Evolutionary conservation across 2,888 invertebrate genomes (phyloP).

Genomic region (Lasius fuliginosus): DNA sequence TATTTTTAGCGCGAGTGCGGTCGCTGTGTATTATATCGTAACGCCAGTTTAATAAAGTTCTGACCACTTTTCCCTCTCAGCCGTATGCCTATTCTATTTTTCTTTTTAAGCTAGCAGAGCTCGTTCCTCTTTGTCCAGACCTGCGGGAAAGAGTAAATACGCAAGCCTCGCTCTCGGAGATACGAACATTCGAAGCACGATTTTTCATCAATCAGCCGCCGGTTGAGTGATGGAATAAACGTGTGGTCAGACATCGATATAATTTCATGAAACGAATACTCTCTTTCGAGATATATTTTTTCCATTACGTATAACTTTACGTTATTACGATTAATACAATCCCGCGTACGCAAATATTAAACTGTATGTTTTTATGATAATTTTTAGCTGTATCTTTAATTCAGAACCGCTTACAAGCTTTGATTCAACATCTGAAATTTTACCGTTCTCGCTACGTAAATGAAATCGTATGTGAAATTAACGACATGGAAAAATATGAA

Average conservation of each 20-base stretch:
- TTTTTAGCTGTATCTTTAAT: not conserved
- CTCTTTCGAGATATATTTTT: constrained; percentile 10
- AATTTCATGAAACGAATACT: not conserved
- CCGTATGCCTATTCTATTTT: constrained; percentile 38
- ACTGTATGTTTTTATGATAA: not conserved
- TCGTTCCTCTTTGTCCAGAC: not conserved
- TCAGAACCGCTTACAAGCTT: not conserved
- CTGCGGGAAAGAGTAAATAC: not conserved
- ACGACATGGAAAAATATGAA: not conserved
- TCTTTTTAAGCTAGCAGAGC: constrained; percentile 7
- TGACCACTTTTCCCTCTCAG: constrained; percentile 44
- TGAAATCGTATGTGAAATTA: constrained; percentile 13
- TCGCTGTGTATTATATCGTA: not conserved
- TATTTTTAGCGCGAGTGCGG: constrained; percentile 47
- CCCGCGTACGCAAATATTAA: not conserved
- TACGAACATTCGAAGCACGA: constrained; percentile 41
- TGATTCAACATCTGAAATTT: not conserved
- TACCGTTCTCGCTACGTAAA: not conserved
- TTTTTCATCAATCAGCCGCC: constrained; percentile 24
- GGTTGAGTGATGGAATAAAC: constrained; percentile 24
- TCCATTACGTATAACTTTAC: not conserved
- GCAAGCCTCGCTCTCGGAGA: not conserved
- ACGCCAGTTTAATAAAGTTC: constrained; percentile 52
- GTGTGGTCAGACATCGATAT: constrained; percentile 1
- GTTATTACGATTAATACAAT: not conserved